Base-by-base conservation (phyloP, 2,888 invertebrate genomes). In the Phortica okadai region DNA sequence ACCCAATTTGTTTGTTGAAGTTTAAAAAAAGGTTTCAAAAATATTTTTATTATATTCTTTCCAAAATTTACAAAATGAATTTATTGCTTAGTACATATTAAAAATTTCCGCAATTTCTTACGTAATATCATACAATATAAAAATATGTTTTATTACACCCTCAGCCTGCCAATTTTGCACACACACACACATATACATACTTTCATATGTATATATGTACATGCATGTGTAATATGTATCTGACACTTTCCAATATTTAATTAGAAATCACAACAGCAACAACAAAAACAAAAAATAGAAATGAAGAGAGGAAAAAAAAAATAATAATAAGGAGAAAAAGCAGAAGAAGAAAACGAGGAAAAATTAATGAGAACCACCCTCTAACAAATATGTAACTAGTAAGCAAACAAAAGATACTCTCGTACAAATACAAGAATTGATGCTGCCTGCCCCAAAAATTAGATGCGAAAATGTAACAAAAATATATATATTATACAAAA, bases 231-330 rank as follows among this genome's bases (percentile, higher is more conserved):
- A 45, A 69, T 45, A 69, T 69, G 69, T 69, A 45, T 45, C 69
- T 69, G 69, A 69, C 69, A 69, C 45, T 69, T 69, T 69, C 45
- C 21, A 69, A 69, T 69, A 69, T 69, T 69, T 69, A 69, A 69
- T 69, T 69, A 69, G 50, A 69, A 69, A 45, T 45, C 25, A 50
- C 44, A 50, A 69, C 8, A 45, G 41, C 50, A 25, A 44, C 16
- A 69, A 45, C 67, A 45, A 56, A 44, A 66, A 41, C 66, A 66
- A 66, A 4, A 21, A 56, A 6, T 6, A 56, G n/a, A 33, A 33
- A 33, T 5, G 33, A 33, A 33, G 33, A 33, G 33, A 33, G 33
- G 2, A 33, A 33, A 33, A 33, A 33, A 33, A 33, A 33, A 33
- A 33, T 33, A 33, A 33, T 33, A 33, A 33, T 33, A 33, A 33